These are phyloP conservation scores for Xanthorhoe designata DNA, from an alignment of 2,888 invertebrate species.

Conservation along the genomic window DNA sequence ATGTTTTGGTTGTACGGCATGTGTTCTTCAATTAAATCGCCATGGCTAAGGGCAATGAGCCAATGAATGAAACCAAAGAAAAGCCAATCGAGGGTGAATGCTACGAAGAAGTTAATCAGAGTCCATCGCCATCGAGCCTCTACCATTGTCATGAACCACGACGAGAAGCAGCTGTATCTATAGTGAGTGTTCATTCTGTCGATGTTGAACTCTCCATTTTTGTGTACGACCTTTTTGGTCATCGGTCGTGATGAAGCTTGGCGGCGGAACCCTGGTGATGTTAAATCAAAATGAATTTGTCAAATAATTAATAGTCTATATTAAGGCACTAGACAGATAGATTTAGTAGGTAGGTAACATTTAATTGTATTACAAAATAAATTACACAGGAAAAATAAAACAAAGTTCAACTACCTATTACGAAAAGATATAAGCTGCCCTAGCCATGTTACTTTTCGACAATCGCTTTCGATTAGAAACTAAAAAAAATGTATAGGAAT, in stretches of 20 bases:
- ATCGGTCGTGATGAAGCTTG: constrained; percentile 44
- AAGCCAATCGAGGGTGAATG: constrained; percentile 95
- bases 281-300: not conserved
- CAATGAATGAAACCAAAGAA: constrained; percentile 96
- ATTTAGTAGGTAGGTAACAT: too few species aligned
- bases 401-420: too few species aligned
- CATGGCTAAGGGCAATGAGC: constrained; percentile 95
- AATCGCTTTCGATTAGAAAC: too few species aligned
- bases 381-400: too few species aligned
- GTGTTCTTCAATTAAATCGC: constrained; percentile 91
- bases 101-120: constrained; percentile 92
- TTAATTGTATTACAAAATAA: too few species aligned
- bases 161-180: constrained; percentile 87
- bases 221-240: constrained; percentile 88
- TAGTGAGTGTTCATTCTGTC: constrained; percentile 87
- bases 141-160: constrained; percentile 93
- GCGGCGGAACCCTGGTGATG: constrained; percentile 44
- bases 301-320: not conserved
- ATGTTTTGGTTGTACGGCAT: constrained; percentile 82
- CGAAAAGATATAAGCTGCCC: too few species aligned
- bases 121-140: constrained; percentile 97
- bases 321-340: too few species aligned
- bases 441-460: too few species aligned
- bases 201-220: constrained; percentile 95
- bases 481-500: too few species aligned